These are phyloP conservation scores for Tholera decimalis DNA, from an alignment of 2,888 invertebrate species.

Conservation along the genomic window DNA sequence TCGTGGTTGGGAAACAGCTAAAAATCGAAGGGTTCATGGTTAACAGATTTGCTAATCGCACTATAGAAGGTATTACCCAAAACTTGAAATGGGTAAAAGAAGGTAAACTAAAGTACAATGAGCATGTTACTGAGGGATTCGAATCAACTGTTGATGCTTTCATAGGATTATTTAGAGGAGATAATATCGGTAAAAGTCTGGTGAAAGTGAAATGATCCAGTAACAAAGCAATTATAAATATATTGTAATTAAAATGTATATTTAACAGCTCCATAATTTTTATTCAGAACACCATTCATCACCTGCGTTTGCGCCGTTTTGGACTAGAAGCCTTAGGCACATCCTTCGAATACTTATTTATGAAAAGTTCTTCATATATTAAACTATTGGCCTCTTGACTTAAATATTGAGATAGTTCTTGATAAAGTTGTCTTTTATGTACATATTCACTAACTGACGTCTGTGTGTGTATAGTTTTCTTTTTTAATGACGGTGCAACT, in stretches of 20 bases:
- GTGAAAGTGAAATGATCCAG: slow-evolving; percentile 87
- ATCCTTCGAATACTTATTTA: slow-evolving; percentile 74
- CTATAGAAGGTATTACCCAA: slow-evolving; percentile 91
- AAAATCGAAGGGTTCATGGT: slow-evolving; percentile 92
- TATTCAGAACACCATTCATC: slow-evolving; percentile 52
- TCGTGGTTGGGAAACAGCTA: slow-evolving; percentile 91
- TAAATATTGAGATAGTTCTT: slow-evolving; percentile 84
- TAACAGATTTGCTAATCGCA: slow-evolving; percentile 89
- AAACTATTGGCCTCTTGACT: slow-evolving; percentile 79
- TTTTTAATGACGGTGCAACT: slow-evolving; percentile 54
- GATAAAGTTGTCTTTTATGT: slow-evolving; percentile 80
- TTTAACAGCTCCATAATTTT: slow-evolving; percentile 31
- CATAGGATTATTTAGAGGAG: slow-evolving; percentile 91
- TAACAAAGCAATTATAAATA: slow-evolving; percentile 34
- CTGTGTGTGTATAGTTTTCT: slow-evolving; percentile 72
- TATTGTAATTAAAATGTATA: slow-evolving; percentile 36
- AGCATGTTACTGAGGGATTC: slow-evolving; percentile 93
- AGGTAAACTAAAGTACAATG: slow-evolving; percentile 93
- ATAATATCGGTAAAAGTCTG: slow-evolving; percentile 93
- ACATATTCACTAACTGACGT: slow-evolving; percentile 71
- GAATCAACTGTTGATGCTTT: slow-evolving; percentile 93
- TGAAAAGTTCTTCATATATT: slow-evolving; percentile 86
- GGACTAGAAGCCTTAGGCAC: slow-evolving; percentile 45
- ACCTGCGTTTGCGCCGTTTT: slow-evolving; percentile 74
- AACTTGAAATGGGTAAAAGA: slow-evolving; percentile 92